Evolutionary conservation across 1,140 invertebrate genomes (phyloP).

Genomic region (Hylaeus anthracinus): DNA sequence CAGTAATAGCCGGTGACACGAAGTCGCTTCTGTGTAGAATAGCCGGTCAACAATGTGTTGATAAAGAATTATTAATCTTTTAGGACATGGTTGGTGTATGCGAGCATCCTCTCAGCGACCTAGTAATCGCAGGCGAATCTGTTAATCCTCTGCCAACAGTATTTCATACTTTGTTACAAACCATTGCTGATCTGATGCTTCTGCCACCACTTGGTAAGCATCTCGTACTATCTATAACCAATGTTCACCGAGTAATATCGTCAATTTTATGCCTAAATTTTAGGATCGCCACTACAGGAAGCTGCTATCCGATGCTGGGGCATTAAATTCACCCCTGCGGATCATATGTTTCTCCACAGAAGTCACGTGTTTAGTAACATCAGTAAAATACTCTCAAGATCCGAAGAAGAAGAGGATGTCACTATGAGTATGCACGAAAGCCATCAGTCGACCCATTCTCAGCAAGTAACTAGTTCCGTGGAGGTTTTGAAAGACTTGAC

Average conservation of each 20-base stretch:
- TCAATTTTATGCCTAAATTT: neutral
- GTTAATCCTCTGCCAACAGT: constrained; percentile 89
- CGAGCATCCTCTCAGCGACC: constrained; percentile 91
- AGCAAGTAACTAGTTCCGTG: constrained; percentile 82
- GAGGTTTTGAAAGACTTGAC: constrained; percentile 89
- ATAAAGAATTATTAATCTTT: constrained; percentile 23
- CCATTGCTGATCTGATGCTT: constrained; percentile 96
- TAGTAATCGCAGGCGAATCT: constrained; percentile 90
- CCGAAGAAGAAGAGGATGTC: constrained; percentile 88
- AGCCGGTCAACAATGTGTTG: neutral
- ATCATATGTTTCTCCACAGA: constrained; percentile 96
- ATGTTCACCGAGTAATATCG: neutral
- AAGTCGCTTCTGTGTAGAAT: no score
- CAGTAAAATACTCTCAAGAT: constrained; percentile 96
- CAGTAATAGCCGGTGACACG: no score
- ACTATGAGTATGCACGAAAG: constrained; percentile 84
- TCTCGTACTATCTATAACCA: neutral
- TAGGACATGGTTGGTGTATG: constrained; percentile 83
- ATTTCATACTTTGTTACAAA: constrained; percentile 94
- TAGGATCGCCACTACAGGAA: constrained; percentile 91
- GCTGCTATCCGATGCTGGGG: constrained; percentile 97
- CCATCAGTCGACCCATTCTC: constrained; percentile 80
- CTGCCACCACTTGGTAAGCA: constrained; percentile 86
- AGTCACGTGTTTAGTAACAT: constrained; percentile 97
- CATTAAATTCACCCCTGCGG: constrained; percentile 91